Evolutionary conservation across 92 coral and sea anemone genomes (phyloP), one percentile per base, ranked within the genome.

Genomic region (Virgularia gustaviana): DNA sequence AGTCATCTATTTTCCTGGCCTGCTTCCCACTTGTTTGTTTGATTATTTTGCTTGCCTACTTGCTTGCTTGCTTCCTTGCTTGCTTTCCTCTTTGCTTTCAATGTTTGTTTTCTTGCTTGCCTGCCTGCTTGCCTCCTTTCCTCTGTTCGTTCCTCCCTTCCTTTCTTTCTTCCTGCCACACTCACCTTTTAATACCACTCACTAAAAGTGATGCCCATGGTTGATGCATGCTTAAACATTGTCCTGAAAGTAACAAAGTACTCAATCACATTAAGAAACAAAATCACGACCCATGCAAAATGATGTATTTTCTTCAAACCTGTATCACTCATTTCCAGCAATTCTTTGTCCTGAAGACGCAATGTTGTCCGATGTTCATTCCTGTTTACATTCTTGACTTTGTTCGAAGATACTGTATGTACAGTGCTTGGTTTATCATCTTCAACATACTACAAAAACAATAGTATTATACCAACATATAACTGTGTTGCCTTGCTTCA

Each of bases 151-250:
- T n/a, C n/a, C n/a, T n/a, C n/a, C n/a, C n/a, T n/a, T n/a, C n/a
- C n/a, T n/a, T n/a, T n/a, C n/a, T n/a, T n/a, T n/a, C n/a, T n/a
- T n/a, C n/a, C n/a, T n/a, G n/a, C n/a, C n/a, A n/a, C n/a, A 68
- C 75, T 31, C 33, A 68, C 75, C 34, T 68, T 49, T 94, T 94
- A 57, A 94, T 89, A 16, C 99, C 99, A 47, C 56, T 64, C 25
- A 94, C 89, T 25, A 94, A 81, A 29, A 94, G 83, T 11, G 99
- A 94, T 18, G 99, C 99, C 99, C 99, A 94, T 0, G 99, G 99
- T 75, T 94, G 99, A 56, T 94, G 99, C 99, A 94, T 94, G 39
- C 99, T 94, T 4, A 94, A 56, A 20, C 99, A 94, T 16, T 68
- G 53, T 22, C 75, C 75, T 68, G 38, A 11, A 20, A 44, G 5